Conservation (phyloP, 2,797 vertebrate species). For the Falco rusticolus region DNA sequence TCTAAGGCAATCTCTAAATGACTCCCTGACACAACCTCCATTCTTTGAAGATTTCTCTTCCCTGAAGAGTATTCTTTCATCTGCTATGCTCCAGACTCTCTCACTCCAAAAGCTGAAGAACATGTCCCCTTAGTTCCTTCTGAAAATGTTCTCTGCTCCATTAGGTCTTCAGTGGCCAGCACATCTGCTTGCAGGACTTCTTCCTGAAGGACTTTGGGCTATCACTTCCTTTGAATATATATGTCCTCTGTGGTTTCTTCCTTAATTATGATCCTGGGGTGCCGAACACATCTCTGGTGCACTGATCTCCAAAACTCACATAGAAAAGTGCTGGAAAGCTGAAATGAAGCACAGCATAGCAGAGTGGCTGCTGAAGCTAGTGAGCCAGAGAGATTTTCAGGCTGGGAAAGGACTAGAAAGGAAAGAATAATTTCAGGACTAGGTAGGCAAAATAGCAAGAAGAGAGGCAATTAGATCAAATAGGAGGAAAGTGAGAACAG, state of each 20-base stretch:
- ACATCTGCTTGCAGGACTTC: not conserved
- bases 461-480: not conserved
- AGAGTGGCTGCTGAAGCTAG: not conserved
- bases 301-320: not conserved
- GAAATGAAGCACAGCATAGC: not conserved
- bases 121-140: not conserved
- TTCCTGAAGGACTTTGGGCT: not conserved
- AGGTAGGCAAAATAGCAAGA: not conserved
- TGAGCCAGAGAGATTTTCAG: not conserved
- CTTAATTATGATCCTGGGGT: not conserved
- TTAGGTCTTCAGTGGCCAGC: not conserved
- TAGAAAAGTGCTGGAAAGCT: not conserved
- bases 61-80: not conserved
- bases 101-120: not conserved
- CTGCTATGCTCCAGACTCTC: not conserved
- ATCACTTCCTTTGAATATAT: not conserved
- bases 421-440: not conserved
- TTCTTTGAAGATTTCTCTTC: not conserved
- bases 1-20: not conserved
- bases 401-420: not conserved
- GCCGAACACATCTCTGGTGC: not conserved
- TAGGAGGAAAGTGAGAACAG: not conserved
- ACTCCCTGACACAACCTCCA: not conserved
- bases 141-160: not conserved
- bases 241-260: not conserved